Percentiles rank a stretch among this genome's conserved stretches.
Evolutionary conservation across 2,888 invertebrate species (phyloP).

Genomic region (Zygaena filipendulae): DNA sequence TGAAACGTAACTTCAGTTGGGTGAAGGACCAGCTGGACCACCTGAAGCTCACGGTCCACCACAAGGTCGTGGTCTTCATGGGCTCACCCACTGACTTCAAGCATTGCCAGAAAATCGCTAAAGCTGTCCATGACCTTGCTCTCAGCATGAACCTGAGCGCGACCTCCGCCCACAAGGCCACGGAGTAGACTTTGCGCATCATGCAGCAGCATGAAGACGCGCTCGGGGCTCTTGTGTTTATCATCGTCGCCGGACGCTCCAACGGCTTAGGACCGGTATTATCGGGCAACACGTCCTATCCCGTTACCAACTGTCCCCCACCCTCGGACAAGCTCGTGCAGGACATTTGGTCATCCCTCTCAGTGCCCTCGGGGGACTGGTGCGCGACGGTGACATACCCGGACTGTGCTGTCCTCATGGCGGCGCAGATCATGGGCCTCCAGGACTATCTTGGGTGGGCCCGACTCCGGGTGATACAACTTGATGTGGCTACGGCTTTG

Average conservation of each 20-base stretch:
- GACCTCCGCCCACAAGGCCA: conserved; percentile 95
- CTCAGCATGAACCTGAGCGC: conserved; percentile 84
- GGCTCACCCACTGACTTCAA: conserved; percentile 90
- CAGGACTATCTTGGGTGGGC: conserved; percentile 91
- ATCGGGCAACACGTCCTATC: conserved; percentile 91
- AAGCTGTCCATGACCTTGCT: conserved; percentile 76
- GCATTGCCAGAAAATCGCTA: conserved; percentile 86
- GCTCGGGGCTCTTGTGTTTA: conserved; percentile 82
- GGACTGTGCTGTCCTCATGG: conserved; percentile 92
- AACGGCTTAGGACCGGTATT: conserved; percentile 97
- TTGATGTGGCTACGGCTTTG: conserved; percentile 80
- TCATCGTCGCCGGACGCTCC: conserved; percentile 97
- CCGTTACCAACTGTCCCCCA: conserved; percentile 99
- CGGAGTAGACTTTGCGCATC: conserved; percentile 71
- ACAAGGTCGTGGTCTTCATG: conserved; percentile 91
- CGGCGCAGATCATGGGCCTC: conserved; percentile 90
- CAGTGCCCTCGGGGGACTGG: conserved; percentile 94
- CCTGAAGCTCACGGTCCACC: conserved; percentile 74
- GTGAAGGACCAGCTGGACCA: conserved; percentile 85
- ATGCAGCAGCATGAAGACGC: conserved; percentile 72
- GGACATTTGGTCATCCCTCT: conserved; percentile 97
- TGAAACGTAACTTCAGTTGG: conserved; percentile 96
- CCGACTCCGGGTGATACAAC: conserved; percentile 80
- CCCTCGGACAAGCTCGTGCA: conserved; percentile 69
- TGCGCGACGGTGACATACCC: conserved; percentile 94